These are phyloP conservation scores for Pygoscelis antarcticus DNA, from an alignment of 2,113 vertebrate genomes.

Conservation along the genomic window DNA sequence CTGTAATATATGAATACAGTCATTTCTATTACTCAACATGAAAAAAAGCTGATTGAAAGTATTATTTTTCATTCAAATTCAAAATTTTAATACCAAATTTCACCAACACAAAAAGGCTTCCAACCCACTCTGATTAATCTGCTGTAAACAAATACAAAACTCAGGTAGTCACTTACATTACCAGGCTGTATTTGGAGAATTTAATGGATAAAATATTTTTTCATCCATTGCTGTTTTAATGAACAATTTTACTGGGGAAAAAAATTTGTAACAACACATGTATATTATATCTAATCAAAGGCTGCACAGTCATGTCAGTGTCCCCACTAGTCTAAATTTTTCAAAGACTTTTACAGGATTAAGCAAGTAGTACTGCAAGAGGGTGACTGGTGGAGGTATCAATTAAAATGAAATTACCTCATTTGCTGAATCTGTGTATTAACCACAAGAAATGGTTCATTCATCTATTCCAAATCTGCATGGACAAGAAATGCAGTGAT, in stretches of 20 bases:
- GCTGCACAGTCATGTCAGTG: not conserved
- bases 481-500: not conserved
- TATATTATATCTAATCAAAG: not conserved
- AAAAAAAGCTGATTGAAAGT: not conserved
- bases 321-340: not conserved
- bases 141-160: not conserved
- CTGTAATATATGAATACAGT: not conserved
- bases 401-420: not conserved
- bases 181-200: not conserved
- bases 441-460: not conserved
- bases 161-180: not conserved
- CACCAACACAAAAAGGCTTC: not conserved
- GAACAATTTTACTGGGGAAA: not conserved
- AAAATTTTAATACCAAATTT: not conserved
- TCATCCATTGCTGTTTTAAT: not conserved
- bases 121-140: not conserved
- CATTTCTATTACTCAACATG: not conserved
- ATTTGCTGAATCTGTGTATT: not conserved
- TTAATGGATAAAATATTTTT: not conserved
- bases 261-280: not conserved
- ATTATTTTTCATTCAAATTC: not conserved
- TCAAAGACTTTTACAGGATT: not conserved
- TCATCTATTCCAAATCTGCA: not conserved
- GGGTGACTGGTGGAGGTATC: not conserved
- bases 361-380: not conserved